A percentile compares a stretch with the other conserved stretches of the same genome.
phyloP scores from a whole-genome alignment of 2,888 invertebrate species.

The Heteromyza rotundicornis region DNA sequence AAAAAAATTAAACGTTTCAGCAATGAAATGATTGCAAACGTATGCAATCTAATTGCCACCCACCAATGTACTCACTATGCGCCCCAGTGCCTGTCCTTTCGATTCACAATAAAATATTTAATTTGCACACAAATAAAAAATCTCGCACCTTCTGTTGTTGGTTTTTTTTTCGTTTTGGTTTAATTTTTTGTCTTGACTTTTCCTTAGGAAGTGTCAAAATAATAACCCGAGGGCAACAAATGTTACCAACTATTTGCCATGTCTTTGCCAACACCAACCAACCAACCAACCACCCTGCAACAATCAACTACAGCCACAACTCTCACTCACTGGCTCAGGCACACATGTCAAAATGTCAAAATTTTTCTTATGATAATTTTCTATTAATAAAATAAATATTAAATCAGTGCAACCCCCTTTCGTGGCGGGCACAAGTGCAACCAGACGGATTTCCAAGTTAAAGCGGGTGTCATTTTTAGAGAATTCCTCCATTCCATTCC shows the following conservation, averaged over 20 bases:
- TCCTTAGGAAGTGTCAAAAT: constrained; percentile 52
- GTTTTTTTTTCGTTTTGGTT: not conserved
- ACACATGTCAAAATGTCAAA: constrained; percentile 21
- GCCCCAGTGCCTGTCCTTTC: too few relatives aligned
- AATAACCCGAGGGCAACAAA: constrained; percentile 34
- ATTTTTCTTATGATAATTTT: constrained; percentile 50
- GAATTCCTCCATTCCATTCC: not conserved
- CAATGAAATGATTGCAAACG: too few relatives aligned
- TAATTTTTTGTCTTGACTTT: constrained; percentile 13
- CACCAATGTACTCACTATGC: too few relatives aligned
- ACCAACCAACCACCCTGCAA: not conserved
- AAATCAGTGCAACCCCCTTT: constrained; percentile 41
- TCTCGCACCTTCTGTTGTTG: not conserved
- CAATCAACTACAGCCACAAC: too few relatives aligned
- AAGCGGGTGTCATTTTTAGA: not conserved
- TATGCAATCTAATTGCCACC: too few relatives aligned
- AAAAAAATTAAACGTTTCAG: too few relatives aligned
- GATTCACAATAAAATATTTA: not conserved
- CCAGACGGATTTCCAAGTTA: too few relatives aligned
- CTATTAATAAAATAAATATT: constrained; percentile 56
- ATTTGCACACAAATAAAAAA: not conserved
- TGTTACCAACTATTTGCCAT: constrained; percentile 17
- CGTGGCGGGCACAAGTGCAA: not conserved
- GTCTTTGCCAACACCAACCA: not conserved
- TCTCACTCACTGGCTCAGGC: too few relatives aligned